Conservation (phyloP, 2,113 vertebrate genomes). For the Pelecanus crispus region DNA sequence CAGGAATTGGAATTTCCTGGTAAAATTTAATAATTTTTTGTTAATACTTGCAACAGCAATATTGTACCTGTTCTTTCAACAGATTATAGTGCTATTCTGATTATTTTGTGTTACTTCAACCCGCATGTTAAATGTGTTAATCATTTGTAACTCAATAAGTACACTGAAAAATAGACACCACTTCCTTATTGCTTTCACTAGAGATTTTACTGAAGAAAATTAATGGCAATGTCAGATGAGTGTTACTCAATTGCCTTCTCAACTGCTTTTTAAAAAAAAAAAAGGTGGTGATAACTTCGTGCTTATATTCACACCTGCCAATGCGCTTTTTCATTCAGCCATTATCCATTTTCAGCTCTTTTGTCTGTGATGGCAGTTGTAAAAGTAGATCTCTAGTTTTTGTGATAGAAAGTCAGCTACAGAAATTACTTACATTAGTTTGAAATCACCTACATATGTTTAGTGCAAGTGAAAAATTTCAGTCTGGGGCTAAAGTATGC, state of each 20-base stretch:
- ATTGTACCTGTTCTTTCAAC: neutral
- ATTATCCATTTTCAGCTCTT: neutral
- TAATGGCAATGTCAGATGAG: neutral
- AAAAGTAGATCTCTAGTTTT: neutral
- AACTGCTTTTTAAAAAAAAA: neutral
- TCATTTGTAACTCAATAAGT: neutral
- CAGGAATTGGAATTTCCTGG: neutral
- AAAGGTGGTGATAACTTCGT: neutral
- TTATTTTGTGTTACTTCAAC: neutral
- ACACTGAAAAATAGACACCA: neutral
- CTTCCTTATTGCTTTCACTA: neutral
- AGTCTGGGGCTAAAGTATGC: neutral
- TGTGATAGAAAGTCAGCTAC: neutral
- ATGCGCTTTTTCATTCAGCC: neutral
- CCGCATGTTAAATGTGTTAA: neutral
- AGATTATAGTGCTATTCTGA: neutral
- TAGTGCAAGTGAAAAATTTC: neutral
- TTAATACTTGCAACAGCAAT: neutral
- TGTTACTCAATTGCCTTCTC: neutral
- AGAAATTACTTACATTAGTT: neutral
- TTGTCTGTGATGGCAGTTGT: neutral
- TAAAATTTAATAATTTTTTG: neutral
- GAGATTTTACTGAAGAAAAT: neutral
- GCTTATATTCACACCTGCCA: neutral
- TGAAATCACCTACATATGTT: neutral